Base-by-base conservation (phyloP, 2,113 vertebrate genomes). In the Anarrhichthys ocellatus region DNA sequence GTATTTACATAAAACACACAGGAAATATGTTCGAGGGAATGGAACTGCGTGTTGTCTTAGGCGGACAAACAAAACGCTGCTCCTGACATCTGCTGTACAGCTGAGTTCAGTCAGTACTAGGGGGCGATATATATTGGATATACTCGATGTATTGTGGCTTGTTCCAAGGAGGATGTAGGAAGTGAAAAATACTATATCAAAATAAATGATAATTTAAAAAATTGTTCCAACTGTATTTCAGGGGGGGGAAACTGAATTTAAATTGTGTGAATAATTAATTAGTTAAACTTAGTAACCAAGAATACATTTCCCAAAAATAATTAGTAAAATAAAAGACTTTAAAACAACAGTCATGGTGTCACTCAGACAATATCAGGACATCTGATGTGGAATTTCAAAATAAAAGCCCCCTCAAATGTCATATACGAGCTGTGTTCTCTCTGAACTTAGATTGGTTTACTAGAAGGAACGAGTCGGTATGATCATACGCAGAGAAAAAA, bases 1-100 rank as follows among this genome's bases (percentile, higher is more conserved):
- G 36, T 38, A 65, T 29, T 61, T 52, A 44, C 15, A 22, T 17
- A 50, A 27, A 62, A 63, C 65, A 52, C 65, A 65, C 22, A 62
- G 50, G 58, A 72, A 56, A 42, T 48, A 34, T 58, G 59, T 63
- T 75, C 4, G 62, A 1, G 65, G 70, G 22, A 74, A 67, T 27
- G 4, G 52, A 71, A 64, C 34, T 48, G 71, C 66, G 38, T 52
- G 58, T 77, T 77, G 63, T 71, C 38, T 62, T 70, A 18, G 42
- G 34, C 46, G 64, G 20, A 52, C 46, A 77, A 46, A 61, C 9
- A 69, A 56, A 44, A 65, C 32, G 61, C 4, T 36, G 61, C 4
- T 29, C 18, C 18, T n/a, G 27, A 50, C 32, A 40, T 64, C 29
- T 58, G 54, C 58, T 75, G 18, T 6, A 1, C 54, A 66, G 63